phyloP scores from a whole-genome alignment of 2,113 vertebrate species.

The Puffinus mauretanicus region DNA sequence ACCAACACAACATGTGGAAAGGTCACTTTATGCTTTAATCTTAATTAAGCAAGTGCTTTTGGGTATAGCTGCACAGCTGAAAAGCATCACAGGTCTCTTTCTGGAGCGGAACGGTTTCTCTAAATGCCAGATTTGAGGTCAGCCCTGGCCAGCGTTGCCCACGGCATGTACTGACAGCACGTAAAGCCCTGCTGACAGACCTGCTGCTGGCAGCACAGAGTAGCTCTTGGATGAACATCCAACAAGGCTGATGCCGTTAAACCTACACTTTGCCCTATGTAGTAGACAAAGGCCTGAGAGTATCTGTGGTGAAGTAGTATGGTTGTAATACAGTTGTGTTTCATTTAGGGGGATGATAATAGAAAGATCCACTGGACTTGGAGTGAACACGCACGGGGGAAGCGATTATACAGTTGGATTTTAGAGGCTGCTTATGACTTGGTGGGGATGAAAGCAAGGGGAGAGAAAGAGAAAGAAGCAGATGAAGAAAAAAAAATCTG shows the following conservation, averaged over 20 bases:
- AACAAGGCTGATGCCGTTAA: not conserved
- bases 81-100: not conserved
- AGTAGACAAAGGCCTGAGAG: not conserved
- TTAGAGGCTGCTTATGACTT: not conserved
- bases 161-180: not conserved
- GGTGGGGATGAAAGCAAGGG: not conserved
- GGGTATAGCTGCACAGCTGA: not conserved
- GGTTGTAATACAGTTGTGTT: not conserved
- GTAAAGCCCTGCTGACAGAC: not conserved
- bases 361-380: not conserved
- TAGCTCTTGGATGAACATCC: not conserved
- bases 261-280: fast-evolving
- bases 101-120: not conserved
- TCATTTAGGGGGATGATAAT: not conserved
- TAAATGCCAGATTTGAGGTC: not conserved
- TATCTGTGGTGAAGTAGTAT: not conserved
- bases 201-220: not conserved
- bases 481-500: not conserved
- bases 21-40: not conserved
- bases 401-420: not conserved
- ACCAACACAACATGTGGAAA: not conserved
- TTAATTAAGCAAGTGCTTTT: not conserved
- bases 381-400: fast-evolving
- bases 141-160: not conserved
- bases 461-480: not conserved